Percentiles rank a stretch among this genome's conserved stretches.
These are phyloP conservation scores for Allygus modestus DNA, from an alignment of 2,888 invertebrate genomes.

Conservation along the genomic window DNA sequence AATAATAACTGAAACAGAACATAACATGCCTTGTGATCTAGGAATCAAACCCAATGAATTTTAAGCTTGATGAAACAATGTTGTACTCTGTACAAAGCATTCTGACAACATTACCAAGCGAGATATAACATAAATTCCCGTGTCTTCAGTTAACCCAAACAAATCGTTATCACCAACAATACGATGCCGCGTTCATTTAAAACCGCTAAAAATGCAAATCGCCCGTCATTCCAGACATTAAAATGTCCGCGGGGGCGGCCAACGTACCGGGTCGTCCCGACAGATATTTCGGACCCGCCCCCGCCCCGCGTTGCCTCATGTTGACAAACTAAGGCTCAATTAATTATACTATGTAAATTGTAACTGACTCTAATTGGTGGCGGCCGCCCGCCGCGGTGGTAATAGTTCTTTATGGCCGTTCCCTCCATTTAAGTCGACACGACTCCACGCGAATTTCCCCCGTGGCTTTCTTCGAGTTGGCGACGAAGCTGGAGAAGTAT, in stretches of 20 bases:
- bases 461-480: not conserved
- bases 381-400: not conserved
- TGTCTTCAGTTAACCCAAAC: not conserved
- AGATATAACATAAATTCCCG: not conserved
- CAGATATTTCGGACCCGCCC: not conserved
- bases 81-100: no score
- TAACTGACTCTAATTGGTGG: conserved; percentile 33
- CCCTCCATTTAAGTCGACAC: not conserved
- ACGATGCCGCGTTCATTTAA: not conserved
- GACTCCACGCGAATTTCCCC: conserved; percentile 28
- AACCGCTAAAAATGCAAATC: not conserved
- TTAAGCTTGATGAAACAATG: no score
- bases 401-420: conserved; percentile 7
- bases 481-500: not conserved
- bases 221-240: not conserved
- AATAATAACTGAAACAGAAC: no score
- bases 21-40: no score
- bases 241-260: not conserved
- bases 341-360: conserved; percentile 48
- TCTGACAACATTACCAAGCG: no score
- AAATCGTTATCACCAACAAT: not conserved
- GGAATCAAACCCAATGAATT: no score
- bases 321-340: conserved; percentile 3
- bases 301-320: not conserved
- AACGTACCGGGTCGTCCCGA: not conserved